phyloP scores from a whole-genome alignment of 2,113 vertebrate species.

The Grammomys dolichurus region DNA sequence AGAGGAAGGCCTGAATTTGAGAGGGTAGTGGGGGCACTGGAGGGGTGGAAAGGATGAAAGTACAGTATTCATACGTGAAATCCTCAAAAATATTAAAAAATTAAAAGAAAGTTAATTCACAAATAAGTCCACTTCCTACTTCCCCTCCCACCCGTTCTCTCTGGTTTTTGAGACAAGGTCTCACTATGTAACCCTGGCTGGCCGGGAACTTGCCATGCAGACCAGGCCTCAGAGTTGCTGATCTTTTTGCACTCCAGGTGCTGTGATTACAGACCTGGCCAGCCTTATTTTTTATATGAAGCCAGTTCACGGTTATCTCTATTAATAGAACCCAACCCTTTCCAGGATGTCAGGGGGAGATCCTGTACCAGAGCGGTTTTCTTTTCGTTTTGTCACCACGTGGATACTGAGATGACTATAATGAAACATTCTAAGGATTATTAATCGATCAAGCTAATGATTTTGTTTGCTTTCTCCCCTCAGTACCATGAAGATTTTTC shows the following conservation, averaged over 20 bases:
- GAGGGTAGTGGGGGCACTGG: background rate
- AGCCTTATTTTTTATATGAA: background rate
- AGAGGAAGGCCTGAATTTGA: background rate
- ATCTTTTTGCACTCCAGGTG: background rate
- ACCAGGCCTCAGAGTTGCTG: background rate
- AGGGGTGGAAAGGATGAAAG: background rate
- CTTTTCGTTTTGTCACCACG: background rate
- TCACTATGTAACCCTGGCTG: background rate
- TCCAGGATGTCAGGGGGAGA: constrained; percentile 18
- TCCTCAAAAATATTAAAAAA: background rate
- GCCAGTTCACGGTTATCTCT: background rate
- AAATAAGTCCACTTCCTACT: background rate
- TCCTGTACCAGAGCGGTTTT: background rate
- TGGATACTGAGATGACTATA: background rate
- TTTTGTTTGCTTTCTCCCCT: background rate
- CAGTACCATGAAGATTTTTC: background rate
- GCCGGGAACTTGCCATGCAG: background rate
- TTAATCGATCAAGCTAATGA: background rate
- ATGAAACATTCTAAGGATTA: background rate
- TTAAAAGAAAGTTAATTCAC: constrained; percentile 48
- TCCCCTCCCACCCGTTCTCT: background rate
- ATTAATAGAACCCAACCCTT: constrained; percentile 33
- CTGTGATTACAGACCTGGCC: background rate
- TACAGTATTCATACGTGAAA: background rate
- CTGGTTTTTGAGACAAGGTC: background rate